Percentiles rank a stretch among this genome's conserved stretches.
These are phyloP conservation scores for Tetranychus piercei DNA, from an alignment of 2,888 invertebrate species.

Conservation along the genomic window DNA sequence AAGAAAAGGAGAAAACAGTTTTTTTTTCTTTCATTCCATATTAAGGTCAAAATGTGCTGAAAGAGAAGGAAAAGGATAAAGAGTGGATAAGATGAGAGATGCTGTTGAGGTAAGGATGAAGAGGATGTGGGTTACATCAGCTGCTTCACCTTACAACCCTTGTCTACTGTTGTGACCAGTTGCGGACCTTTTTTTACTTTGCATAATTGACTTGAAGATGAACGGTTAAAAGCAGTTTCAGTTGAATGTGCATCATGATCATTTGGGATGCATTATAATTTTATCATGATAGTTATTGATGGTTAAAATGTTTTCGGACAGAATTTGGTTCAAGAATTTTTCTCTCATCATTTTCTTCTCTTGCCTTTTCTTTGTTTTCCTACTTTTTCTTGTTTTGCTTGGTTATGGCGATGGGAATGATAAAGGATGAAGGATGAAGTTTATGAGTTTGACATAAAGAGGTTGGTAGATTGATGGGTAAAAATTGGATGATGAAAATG, in stretches of 20 bases:
- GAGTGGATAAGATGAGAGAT: constrained; percentile 7
- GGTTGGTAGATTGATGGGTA: not conserved
- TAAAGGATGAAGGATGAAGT: not conserved
- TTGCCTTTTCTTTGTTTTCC: too few relatives aligned
- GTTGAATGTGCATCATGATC: not conserved
- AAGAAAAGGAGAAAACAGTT: not conserved
- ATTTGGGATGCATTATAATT: not conserved
- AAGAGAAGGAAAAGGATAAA: not conserved
- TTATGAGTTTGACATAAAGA: not conserved
- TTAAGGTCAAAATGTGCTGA: not conserved
- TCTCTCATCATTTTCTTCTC: too few relatives aligned
- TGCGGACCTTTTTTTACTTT: not conserved
- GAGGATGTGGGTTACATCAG: not conserved
- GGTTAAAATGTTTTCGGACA: too few relatives aligned
- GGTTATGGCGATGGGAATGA: not conserved
- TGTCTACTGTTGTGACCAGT: not conserved
- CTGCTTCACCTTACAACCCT: not conserved
- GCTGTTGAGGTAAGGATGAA: not conserved
- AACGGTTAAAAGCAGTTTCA: not conserved
- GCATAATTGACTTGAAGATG: not conserved
- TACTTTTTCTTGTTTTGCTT: not conserved
- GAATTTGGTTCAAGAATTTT: too few relatives aligned
- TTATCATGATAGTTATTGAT: too few relatives aligned
- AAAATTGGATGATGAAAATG: not conserved
- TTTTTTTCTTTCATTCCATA: not conserved